Base-by-base conservation (phyloP, 2,797 vertebrate species). In the Anas bahamensis region DNA sequence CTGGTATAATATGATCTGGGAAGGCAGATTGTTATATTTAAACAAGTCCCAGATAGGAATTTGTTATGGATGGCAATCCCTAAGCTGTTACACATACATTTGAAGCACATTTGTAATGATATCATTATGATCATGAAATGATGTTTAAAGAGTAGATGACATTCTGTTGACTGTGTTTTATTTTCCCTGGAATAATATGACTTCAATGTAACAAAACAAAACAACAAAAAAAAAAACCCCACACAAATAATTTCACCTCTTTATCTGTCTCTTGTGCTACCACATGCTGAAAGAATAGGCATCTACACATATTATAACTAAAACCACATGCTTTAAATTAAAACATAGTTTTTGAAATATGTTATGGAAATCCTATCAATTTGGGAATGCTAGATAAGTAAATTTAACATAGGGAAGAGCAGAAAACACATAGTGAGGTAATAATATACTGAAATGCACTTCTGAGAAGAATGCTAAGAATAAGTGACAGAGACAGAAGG, bases 11-110 rank as follows among this genome's bases (percentile, higher is more conserved):
- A 6, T 11, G 73, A 82, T 68, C 64, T 18, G 61, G 73, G 50
- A 65, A 70, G 75, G 83, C 76, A 87, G 76, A 17, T 2, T 77
- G 79, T 39, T 81, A 23, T 55, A 80, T 86, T 84, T 89, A 77
- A 80, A 75, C 83, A 57, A 74, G 53, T 41, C 61, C 50, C 68
- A 50, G 68, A 50, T 2, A 86, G 71, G 83, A 87, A 75, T 81
- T 84, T 89, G 69, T 93, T 65, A 66, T 14, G 63, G 69, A 48
- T 90, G 76, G 78, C 92, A 92, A 42, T 81, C 55, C 69, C 74
- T 46, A 78, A 89, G 79, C 81, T 53, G 70, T 44, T 79, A 76
- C 23, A 81, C 66, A 33, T 1, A 16, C n/a, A 41, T 82, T 65
- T 21, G 60, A 60, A 90, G 52, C 60, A 28, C 44, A 2, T 33